Evolutionary conservation across 2,797 vertebrate species (phyloP), one percentile per base, ranked within the genome.

Genomic region (Coilia nasus): DNA sequence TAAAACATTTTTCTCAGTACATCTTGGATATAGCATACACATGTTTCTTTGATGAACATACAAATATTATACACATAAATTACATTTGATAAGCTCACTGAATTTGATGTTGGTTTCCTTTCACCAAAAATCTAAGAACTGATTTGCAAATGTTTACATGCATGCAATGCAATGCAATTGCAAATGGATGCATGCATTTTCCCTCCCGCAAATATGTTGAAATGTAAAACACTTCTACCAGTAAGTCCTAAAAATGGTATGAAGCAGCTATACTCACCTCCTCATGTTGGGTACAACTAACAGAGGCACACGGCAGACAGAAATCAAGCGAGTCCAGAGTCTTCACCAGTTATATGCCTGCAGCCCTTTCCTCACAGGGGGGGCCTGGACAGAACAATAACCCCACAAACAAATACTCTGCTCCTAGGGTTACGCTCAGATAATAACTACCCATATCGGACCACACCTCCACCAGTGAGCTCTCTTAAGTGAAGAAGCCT

Each of bases 271-370:
- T 80, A 93, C 95, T 93, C 88, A 95, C 95, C 87, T 62, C 86
- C 88, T 92, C 95, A 96, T 96, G 21, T 84, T 90, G 83, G 87
- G 54, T 11, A 35, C 35, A 44, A 31, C 28, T 71, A 14, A 31
- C 28, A 17, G 5, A 35, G 28, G 15, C 67, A 41, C 35, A 41
- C 15, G 0, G 4, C 28, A 75, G 31, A 6, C 28, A 35, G 17
- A 75, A 35, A 21, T 59, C 17, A 21, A 5, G 17, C 17, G 71
- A 82, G 28, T 83, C 57, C 15, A 2, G 82, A 85, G 81, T 82
- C 25, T 71, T 59, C 19, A 28, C 56, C 50, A 84, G 57, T 85
- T 91, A 91, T 94, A 91, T 92, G 88, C 28, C 84, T 57, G 85
- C 3, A 9, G 59, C 28, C 71, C 81, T 47, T 83, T 41, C 62